Conservation (phyloP, 1,140 invertebrate species). For the Diorhabda sublineata region DNA sequence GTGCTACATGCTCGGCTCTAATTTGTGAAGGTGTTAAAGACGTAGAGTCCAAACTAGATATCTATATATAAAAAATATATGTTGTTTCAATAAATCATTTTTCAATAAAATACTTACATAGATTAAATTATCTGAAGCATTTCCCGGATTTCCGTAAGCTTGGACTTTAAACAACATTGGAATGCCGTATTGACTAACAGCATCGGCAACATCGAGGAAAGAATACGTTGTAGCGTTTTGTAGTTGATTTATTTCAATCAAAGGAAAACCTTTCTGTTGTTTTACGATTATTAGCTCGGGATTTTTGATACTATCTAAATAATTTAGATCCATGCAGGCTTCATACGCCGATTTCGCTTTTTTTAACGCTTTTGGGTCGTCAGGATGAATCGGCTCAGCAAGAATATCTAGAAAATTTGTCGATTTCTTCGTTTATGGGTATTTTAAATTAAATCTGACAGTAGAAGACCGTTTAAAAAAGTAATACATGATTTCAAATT, state of each 20-base stretch:
- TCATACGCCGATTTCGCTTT: constrained; percentile 38
- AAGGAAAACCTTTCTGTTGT: constrained; percentile 27
- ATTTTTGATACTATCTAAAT: constrained; percentile 16
- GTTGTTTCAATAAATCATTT: neutral
- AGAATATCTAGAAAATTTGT: constrained; percentile 32
- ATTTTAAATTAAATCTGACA: too few relatives aligned
- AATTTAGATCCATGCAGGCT: constrained; percentile 27
- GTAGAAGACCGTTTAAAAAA: too few relatives aligned
- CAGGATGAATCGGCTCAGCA: neutral
- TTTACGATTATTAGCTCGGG: constrained; percentile 23
- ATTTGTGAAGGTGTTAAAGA: constrained; percentile 20
- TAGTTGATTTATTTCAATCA: constrained; percentile 9
- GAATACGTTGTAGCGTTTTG: constrained; percentile 21
- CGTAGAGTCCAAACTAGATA: constrained; percentile 9
- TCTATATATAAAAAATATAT: constrained; percentile 1
- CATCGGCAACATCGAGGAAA: constrained; percentile 36
- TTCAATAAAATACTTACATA: constrained; percentile 23
- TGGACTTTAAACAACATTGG: constrained; percentile 33
- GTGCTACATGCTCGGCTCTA: constrained; percentile 5
- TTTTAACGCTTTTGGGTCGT: constrained; percentile 33
- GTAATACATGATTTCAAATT: too few relatives aligned
- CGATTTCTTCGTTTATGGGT: too few relatives aligned
- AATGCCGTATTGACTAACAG: constrained; percentile 36
- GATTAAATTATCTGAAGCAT: constrained; percentile 30
- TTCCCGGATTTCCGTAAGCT: constrained; percentile 22